Evolutionary conservation across 64 coral and sea anemone species (phyloP), one percentile per base, ranked within the genome.

Genomic region (Montipora capricornis): DNA sequence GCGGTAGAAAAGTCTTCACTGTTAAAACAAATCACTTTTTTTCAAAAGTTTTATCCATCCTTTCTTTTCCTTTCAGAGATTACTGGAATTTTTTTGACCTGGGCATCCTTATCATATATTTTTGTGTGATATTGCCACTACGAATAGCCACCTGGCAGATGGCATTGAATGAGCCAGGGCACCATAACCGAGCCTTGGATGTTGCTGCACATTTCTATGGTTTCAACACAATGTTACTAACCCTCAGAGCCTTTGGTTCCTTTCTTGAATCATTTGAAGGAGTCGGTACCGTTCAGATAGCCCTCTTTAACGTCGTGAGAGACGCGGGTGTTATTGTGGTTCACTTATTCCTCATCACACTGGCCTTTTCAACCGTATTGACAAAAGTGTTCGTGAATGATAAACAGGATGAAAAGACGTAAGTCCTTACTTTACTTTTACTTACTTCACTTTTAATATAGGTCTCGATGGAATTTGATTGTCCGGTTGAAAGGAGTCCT

Each of bases 151-250:
- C 80, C 1, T 92, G 80, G 90, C 62, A n/a, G 2, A 11, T n/a
- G 12, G 8, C 71, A 19, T 57, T 6, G 53, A 11, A 57, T 8
- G 59, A 8, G 12, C 19, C 20, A 6, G 80, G 76, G 9, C 5
- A 66, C 3, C 17, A 75, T 14, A 84, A 92, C 80, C 45, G 80
- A 20, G 5, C 51, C 10, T 47, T 92, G 16, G 80, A 71, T 7
- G 55, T 84, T 3, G 70, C 90, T 16, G 79, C 60, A 2, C 83
- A 92, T 58, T 22, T 92, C 13, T 92, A 92, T 11, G 90, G 90
- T 46, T 74, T 92, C 6, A 92, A 92, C 57, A 76, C 90, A 29
- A 84, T 92, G 68, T n/a, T 91, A 10, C 89, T 91, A 3, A 82
- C 89, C 19, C 20, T 91, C 52, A 80, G 89, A 75, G 60, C 53